A percentile compares a stretch with the other conserved stretches of the same genome.
These are phyloP conservation scores for Euphysa ruthae DNA, from an alignment of 30 jellyfish, hydroid and myxozoan species.

Conservation along the genomic window DNA sequence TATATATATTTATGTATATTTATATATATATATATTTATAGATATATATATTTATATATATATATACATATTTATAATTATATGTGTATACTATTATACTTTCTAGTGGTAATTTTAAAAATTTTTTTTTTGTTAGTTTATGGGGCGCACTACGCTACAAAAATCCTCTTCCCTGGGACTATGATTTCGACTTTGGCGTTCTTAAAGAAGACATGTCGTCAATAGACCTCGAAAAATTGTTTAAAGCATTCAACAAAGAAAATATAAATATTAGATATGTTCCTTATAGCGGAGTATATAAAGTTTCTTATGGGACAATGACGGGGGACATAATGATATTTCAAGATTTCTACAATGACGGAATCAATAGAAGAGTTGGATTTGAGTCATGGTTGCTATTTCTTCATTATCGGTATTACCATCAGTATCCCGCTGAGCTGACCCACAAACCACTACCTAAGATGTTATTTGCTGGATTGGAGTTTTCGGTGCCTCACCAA, in stretches of 20 bases:
- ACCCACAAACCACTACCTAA: slow-evolving; percentile 43
- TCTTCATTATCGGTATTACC: slow-evolving; percentile 61
- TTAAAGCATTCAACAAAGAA: slow-evolving; percentile 16
- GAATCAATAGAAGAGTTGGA: slow-evolving; percentile 58
- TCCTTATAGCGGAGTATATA: slow-evolving; percentile 62
- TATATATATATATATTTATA: no score
- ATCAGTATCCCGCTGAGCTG: slow-evolving; percentile 55
- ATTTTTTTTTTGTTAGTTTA: slow-evolving; percentile 24
- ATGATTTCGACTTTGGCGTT: slow-evolving; percentile 73
- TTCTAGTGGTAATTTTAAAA: no score
- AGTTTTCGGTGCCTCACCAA: slow-evolving; percentile 55
- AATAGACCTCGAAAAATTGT: slow-evolving; percentile 16
- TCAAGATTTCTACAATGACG: slow-evolving; percentile 27
- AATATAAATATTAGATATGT: slow-evolving; percentile 47
- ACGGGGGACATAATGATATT: slow-evolving; percentile 72
- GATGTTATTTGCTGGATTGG: slow-evolving; percentile 50
- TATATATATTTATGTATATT: no score
- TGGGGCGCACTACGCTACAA: slow-evolving; percentile 90
- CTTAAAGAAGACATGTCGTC: slow-evolving; percentile 36
- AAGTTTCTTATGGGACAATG: slow-evolving; percentile 27
- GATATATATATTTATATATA: no score
- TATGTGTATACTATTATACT: no score
- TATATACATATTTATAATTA: no score
- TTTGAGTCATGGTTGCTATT: slow-evolving; percentile 69
- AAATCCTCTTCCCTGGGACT: slow-evolving; percentile 85